Percentiles rank a stretch among this genome's conserved stretches.
Evolutionary conservation across 1,140 invertebrate genomes (phyloP).

Genomic region (Dendroctonus valens): DNA sequence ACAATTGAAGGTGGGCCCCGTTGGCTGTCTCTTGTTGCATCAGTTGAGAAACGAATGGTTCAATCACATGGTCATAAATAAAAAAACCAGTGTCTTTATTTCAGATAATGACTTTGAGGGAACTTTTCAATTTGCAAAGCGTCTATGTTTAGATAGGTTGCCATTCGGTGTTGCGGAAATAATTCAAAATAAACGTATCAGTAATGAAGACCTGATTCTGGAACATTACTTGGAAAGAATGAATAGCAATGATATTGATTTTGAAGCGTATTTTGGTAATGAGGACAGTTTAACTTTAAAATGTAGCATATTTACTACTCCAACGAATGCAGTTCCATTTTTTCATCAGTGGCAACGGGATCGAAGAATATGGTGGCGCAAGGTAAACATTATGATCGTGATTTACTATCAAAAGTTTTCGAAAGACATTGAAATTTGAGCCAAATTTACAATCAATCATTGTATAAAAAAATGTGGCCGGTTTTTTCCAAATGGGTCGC

Average conservation of each 20-base stretch:
- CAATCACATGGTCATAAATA: conserved; percentile 54
- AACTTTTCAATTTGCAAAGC: conserved; percentile 48
- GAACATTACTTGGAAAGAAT: conserved; percentile 29
- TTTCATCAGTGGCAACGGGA: conserved; percentile 71
- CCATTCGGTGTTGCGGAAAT: conserved; percentile 59
- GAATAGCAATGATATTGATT: conserved; percentile 27
- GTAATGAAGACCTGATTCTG: conserved; percentile 22
- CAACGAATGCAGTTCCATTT: conserved; percentile 54
- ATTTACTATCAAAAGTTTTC: too few relatives aligned
- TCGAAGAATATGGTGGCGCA: conserved; percentile 79
- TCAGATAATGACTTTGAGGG: conserved; percentile 42
- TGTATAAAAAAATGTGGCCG: too few relatives aligned
- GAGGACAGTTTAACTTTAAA: conserved; percentile 39
- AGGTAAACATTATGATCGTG: conserved; percentile 50
- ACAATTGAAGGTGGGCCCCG: conserved; percentile 53
- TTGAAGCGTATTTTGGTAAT: conserved; percentile 31
- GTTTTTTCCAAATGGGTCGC: too few relatives aligned
- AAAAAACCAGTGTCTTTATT: conserved; percentile 55
- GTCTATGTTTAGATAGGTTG: conserved; percentile 43
- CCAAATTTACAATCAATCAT: too few relatives aligned
- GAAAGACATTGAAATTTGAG: too few relatives aligned
- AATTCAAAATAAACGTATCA: conserved; percentile 11
- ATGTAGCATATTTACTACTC: conserved; percentile 47
- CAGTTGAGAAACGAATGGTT: conserved; percentile 62
- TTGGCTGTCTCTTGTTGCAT: conserved; percentile 54